Base-by-base conservation (phyloP, 2,888 invertebrate genomes). In the Drosophila mimetica region DNA sequence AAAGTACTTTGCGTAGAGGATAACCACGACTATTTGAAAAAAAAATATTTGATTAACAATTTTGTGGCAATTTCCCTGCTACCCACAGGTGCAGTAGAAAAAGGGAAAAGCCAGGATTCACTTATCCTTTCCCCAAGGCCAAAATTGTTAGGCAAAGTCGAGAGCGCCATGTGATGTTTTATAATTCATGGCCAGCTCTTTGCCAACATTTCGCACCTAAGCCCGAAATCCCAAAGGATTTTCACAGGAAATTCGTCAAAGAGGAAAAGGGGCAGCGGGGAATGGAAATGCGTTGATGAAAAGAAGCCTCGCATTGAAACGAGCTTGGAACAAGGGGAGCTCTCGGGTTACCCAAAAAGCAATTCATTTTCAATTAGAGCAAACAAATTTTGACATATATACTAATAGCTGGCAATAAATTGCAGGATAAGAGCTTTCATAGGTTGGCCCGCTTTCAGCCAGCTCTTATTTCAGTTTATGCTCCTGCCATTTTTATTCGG, bases 361-460 rank as follows among this genome's bases (percentile, higher is more conserved):
- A 41, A 64, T 63, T 63, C 41, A 50, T 41, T 50, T 66, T 30
- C 66, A 50, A 63, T 63, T 41, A 41, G 16, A 36, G 34, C 41
- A 18, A 41, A 42, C 34, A 50, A 34, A 16, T 16, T 65, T 39
- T 51, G 67, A 30, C 34, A 65, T 41, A 34, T 47, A 16, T 34
- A 39, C 51, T 63, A 63, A 63, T 51, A 51, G 66, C 34, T 36
- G 34, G 51, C 50, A 63, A 63, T 51, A 66, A 63, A 63, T 63
- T 50, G 18, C 32, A 18, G 66, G 32, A 39, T 65, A 30, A 50
- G 51, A 63, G 51, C 66, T 6, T 22, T 65, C 65, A 20, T 18
- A 25, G n/a, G n/a, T n/a, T n/a, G n/a, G n/a, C n/a, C n/a, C n/a
- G n/a, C n/a, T n/a, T 64, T 41, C 50, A 53, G 9, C 20, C 20